Evolutionary conservation across 2,113 vertebrate genomes (phyloP), one percentile per base, ranked within the genome.

Genomic region (Nymphicus hollandicus): DNA sequence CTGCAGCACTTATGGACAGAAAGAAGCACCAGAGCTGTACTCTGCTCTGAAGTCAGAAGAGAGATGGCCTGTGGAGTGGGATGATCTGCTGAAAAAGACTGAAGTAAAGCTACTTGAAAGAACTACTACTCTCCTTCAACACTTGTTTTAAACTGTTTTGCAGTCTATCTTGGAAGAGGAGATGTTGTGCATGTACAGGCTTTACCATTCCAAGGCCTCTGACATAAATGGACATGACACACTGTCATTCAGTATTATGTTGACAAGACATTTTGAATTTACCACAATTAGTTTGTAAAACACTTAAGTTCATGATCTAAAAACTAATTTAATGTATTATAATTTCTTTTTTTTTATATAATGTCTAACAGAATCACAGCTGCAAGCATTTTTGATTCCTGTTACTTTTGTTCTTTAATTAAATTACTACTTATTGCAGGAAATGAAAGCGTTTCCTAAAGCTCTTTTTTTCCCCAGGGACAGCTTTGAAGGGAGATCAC

Each of bases 241-340:
- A 86, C 94, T 74, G 90, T 96, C 97, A 94, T 96, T 97, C 97
- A 95, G 98, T 97, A 95, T 98, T 98, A 96, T 17, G 90, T 95
- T 96, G 96, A 96, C 65, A 44, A 98, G 98, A 98, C 97, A 93
- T 97, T 98, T 98, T 88, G 98, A 98, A 99, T 98, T 97, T 98
- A 98, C 98, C 98, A 98, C 96, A 74, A 80, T 98, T 98, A 97
- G 98, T 99, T 99, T 99, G 98, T 99, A 99, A 99, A 98, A 98
- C 98, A 99, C 98, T 99, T 99, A 98, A 98, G 98, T 99, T 98
- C 98, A 98, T 98, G 99, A 98, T 99, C 98, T 98, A 98, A 98
- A 99, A 98, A 98, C 98, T 99, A 98, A 98, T 99, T 99, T 99
- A 97, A 97, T 97, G 92, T 98, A 98, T 98, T 97, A 98, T 97